These are phyloP conservation scores for Ardeotis arabs DNA, from an alignment of 2,113 vertebrate genomes.

Conservation along the genomic window DNA sequence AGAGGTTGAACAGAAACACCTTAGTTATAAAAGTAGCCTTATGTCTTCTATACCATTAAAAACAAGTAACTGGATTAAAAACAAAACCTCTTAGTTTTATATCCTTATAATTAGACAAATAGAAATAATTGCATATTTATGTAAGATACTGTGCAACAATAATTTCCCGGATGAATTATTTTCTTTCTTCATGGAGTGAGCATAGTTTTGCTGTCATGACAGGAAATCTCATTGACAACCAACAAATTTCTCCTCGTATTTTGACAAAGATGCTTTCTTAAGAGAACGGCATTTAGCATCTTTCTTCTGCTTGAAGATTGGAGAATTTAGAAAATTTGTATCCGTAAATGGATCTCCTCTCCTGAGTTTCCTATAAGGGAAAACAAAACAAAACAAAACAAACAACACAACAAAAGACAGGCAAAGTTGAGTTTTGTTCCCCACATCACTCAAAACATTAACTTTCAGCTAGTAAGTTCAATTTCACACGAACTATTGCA, in stretches of 20 bases:
- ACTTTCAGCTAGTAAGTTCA: not conserved
- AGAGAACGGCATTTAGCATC: slow-evolving; percentile 21
- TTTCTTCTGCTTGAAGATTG: slow-evolving; percentile 84
- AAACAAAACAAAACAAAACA: not conserved
- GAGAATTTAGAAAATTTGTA: slow-evolving; percentile 86
- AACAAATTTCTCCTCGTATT: slow-evolving; percentile 82
- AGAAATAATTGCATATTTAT: not conserved
- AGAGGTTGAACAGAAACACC: not conserved
- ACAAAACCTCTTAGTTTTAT: not conserved
- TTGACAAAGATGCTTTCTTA: slow-evolving; percentile 65
- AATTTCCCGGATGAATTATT: not conserved
- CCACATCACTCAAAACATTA: not conserved
- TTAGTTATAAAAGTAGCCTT: not conserved
- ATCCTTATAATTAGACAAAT: not conserved
- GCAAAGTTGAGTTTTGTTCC: not conserved
- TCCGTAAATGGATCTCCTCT: slow-evolving; percentile 95
- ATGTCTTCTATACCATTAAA: not conserved
- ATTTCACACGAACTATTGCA: not conserved
- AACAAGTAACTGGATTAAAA: not conserved
- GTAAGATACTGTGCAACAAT: not conserved
- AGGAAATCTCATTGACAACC: slow-evolving; percentile 60
- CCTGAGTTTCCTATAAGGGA: slow-evolving; percentile 85
- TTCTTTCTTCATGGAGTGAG: not conserved
- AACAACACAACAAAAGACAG: not conserved
- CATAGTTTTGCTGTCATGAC: not conserved